Conservation (phyloP, 2,113 vertebrate species). For the Nesoenas mayeri region DNA sequence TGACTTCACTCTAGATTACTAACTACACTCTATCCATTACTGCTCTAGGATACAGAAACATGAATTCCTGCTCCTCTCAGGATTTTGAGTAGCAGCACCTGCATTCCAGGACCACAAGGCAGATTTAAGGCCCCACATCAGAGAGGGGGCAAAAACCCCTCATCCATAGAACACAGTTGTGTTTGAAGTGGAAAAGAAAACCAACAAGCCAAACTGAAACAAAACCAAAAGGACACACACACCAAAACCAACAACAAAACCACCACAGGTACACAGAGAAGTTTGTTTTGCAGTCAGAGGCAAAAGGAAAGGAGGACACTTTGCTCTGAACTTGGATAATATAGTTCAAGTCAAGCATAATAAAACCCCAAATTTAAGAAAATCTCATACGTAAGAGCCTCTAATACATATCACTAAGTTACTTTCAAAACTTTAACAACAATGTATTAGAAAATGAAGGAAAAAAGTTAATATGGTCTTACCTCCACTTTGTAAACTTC, state of each 20-base stretch:
- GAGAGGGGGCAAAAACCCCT: not conserved
- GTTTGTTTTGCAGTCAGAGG: not conserved
- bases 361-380: not conserved
- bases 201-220: too few species aligned
- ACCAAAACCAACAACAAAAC: too few species aligned
- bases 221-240: too few species aligned
- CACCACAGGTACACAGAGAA: not conserved
- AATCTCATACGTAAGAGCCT: not conserved
- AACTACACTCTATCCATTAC: not conserved
- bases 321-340: not conserved
- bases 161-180: not conserved
- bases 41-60: not conserved
- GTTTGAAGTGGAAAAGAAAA: not conserved
- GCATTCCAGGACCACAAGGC: not conserved
- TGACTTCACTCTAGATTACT: not conserved
- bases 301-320: not conserved
- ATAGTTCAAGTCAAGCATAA: not conserved
- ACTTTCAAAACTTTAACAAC: not conserved
- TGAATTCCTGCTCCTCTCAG: not conserved
- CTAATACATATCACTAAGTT: not conserved
- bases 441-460: not conserved
- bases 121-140: not conserved
- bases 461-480: conserved; percentile 23
- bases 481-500: conserved; percentile 97
- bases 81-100: not conserved